Evolutionary conservation across 1,140 invertebrate genomes (phyloP).

Genomic region (Luehdorfia chinensis): DNA sequence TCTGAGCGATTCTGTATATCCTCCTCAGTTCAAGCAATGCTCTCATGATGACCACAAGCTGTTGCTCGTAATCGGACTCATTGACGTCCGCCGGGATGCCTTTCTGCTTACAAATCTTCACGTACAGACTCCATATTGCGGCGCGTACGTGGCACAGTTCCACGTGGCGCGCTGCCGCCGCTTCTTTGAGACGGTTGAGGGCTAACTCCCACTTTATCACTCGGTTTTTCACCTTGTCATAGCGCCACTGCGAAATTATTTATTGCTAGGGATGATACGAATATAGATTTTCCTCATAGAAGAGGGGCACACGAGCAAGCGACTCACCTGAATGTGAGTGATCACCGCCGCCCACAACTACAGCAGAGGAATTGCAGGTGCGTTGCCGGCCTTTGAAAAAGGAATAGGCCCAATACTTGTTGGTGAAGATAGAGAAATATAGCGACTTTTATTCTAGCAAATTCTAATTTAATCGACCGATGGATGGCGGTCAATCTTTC

Average conservation of each 20-base stretch:
- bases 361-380: too few species aligned
- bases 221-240: constrained; percentile 60
- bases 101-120: constrained; percentile 69
- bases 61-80: constrained; percentile 57
- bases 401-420: too few species aligned
- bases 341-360: too few species aligned
- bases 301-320: too few species aligned
- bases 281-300: too few species aligned
- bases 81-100: constrained; percentile 44
- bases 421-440: too few species aligned
- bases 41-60: constrained; percentile 68
- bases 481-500: too few species aligned
- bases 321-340: too few species aligned
- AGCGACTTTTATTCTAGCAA: too few species aligned
- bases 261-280: too few species aligned
- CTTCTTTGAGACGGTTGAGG: constrained; percentile 64
- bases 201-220: constrained; percentile 72
- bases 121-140: constrained; percentile 65
- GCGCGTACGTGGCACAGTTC: constrained; percentile 64
- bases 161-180: constrained; percentile 54
- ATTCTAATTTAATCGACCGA: too few species aligned
- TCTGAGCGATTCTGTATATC: constrained; percentile 59
- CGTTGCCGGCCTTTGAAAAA: too few species aligned
- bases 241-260: constrained; percentile 56
- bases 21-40: constrained; percentile 59